Conservation (phyloP, 1,140 invertebrate species). For the Calosoma granatense region DNA sequence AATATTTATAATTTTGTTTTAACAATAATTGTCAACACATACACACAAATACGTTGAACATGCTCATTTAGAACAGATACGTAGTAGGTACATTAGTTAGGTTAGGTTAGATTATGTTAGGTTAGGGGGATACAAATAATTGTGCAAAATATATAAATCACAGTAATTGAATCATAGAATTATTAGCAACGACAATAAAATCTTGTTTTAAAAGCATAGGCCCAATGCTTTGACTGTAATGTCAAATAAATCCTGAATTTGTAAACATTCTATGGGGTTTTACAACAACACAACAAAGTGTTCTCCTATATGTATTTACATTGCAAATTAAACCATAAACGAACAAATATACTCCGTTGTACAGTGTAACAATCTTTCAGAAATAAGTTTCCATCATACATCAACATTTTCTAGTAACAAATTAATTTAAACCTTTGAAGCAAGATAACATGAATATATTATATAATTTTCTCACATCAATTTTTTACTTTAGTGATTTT, state of each 20-base stretch:
- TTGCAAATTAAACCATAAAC: neutral
- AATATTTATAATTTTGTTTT: too few relatives aligned
- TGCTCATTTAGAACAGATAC: neutral
- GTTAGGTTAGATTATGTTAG: neutral
- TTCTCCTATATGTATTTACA: neutral
- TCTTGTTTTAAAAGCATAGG: neutral
- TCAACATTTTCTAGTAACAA: neutral
- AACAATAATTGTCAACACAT: neutral
- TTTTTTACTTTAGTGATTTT: conserved; percentile 7
- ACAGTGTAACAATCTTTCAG: too few relatives aligned
- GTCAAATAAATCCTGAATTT: neutral
- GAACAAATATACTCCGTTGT: too few relatives aligned
- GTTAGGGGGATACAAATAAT: neutral
- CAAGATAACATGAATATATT: conserved; percentile 8
- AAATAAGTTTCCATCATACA: too few relatives aligned
- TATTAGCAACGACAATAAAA: neutral
- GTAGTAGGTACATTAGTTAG: neutral
- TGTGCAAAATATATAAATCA: neutral
- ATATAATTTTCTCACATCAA: conserved; percentile 3
- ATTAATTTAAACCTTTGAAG: conserved; percentile 2
- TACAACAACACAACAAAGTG: neutral
- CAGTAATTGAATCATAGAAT: neutral
- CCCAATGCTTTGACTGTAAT: neutral
- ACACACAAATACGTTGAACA: neutral
- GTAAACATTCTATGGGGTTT: neutral